Evolutionary conservation across 2,113 vertebrate genomes (phyloP).

Genomic region (Bufo gargarizans): DNA sequence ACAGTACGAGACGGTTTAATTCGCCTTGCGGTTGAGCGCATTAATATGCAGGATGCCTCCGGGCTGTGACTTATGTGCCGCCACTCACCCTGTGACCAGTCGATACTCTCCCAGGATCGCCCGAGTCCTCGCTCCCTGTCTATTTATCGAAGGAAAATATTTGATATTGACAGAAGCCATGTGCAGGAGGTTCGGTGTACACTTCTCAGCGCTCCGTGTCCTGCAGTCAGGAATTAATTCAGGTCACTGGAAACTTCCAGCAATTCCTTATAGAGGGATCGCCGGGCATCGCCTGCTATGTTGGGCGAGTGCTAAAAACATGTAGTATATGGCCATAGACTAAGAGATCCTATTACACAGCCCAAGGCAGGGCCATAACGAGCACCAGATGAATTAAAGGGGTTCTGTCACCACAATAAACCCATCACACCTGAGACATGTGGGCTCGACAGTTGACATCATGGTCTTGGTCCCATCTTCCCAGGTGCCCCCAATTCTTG

Average conservation of each 20-base stretch:
- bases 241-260: neutral
- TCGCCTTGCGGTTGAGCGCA: neutral
- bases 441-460: too few relatives aligned
- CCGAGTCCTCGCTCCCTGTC: neutral
- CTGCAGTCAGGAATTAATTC: neutral
- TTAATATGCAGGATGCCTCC: neutral
- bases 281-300: too few relatives aligned
- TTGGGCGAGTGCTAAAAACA: too few relatives aligned
- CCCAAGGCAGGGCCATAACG: too few relatives aligned
- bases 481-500: too few relatives aligned
- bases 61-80: neutral
- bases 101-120: neutral
- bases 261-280: too few relatives aligned
- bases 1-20: neutral
- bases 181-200: neutral
- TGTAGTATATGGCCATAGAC: too few relatives aligned
- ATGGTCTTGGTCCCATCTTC: too few relatives aligned
- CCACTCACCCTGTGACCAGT: neutral
- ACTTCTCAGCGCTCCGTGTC: neutral
- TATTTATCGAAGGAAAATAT: slow-evolving; percentile 3
- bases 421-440: too few relatives aligned
- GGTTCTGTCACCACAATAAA: too few relatives aligned
- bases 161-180: slow-evolving; percentile 9
- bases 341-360: too few relatives aligned
- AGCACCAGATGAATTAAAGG: too few relatives aligned